Evolutionary conservation across 2,888 invertebrate genomes (phyloP).

Genomic region (Nebria salina): DNA sequence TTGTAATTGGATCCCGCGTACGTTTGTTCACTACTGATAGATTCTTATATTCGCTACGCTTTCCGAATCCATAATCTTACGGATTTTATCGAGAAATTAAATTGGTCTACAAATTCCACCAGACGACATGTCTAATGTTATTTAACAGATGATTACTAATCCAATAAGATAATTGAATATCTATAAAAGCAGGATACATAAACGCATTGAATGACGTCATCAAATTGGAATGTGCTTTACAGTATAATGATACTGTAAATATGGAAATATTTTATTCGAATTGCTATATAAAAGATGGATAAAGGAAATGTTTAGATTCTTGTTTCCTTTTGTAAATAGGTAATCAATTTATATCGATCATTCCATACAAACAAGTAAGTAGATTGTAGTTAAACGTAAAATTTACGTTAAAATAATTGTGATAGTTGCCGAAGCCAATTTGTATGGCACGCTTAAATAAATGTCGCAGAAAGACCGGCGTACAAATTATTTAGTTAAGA

Average conservation of each 20-base stretch:
- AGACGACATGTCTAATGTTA: not conserved
- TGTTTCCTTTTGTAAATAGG: not conserved
- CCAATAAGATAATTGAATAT: too few relatives aligned
- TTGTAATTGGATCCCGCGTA: conserved; percentile 41
- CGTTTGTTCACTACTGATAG: conserved; percentile 27
- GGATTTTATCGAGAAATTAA: not conserved
- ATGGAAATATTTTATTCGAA: not conserved
- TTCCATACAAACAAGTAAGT: not conserved
- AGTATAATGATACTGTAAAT: not conserved
- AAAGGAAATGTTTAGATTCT: not conserved
- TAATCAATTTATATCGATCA: not conserved
- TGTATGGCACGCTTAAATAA: not conserved
- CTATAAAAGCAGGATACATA: too few relatives aligned
- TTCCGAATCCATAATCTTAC: not conserved
- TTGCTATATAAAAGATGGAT: not conserved
- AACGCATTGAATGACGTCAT: too few relatives aligned
- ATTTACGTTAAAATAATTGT: not conserved
- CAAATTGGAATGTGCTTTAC: not conserved
- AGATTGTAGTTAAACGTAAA: not conserved
- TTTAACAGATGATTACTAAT: not conserved
- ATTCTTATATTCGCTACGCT: not conserved
- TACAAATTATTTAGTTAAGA: not conserved
- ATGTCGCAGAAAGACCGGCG: not conserved
- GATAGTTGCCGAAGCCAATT: not conserved
- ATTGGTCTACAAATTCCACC: not conserved